These are phyloP conservation scores for Hypotaenidia okinawae DNA, from an alignment of 2,797 vertebrate species.

Conservation along the genomic window DNA sequence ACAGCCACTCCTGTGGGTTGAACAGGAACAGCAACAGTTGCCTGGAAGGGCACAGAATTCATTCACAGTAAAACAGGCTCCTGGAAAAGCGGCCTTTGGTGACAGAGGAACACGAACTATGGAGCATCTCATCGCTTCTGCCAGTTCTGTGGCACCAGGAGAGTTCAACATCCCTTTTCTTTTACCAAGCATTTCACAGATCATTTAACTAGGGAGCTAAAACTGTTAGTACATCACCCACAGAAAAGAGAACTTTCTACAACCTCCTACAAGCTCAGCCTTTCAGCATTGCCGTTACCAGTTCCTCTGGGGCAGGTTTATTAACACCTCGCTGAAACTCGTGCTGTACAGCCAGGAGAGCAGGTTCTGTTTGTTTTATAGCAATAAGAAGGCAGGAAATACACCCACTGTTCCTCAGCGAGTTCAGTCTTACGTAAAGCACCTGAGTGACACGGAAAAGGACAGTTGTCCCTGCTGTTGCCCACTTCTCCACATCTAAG, in stretches of 20 bases:
- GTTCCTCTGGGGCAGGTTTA: neutral
- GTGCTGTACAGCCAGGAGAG: neutral
- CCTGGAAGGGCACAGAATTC: constrained; percentile 17
- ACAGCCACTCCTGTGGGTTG: neutral
- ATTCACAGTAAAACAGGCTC: neutral
- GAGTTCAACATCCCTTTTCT: neutral
- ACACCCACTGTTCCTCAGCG: neutral
- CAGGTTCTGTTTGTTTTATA: neutral
- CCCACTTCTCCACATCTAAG: constrained; percentile 86
- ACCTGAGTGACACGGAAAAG: constrained; percentile 65
- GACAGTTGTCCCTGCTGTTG: constrained; percentile 76
- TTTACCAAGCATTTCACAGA: neutral
- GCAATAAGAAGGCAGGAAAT: neutral
- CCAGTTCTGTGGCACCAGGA: neutral
- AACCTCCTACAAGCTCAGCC: neutral
- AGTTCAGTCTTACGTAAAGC: constrained; percentile 8
- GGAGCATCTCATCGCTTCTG: neutral
- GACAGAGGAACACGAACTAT: neutral
- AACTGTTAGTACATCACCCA: neutral
- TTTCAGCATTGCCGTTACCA: neutral
- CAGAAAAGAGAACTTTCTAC: neutral
- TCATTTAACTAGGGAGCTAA: neutral
- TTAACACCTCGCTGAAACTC: neutral
- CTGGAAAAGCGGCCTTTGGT: neutral
- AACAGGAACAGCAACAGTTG: neutral